A percentile compares a stretch with the other conserved stretches of the same genome.
Conservation (phyloP, 2,797 vertebrate genomes). For the Coregonus ussuriensis region DNA sequence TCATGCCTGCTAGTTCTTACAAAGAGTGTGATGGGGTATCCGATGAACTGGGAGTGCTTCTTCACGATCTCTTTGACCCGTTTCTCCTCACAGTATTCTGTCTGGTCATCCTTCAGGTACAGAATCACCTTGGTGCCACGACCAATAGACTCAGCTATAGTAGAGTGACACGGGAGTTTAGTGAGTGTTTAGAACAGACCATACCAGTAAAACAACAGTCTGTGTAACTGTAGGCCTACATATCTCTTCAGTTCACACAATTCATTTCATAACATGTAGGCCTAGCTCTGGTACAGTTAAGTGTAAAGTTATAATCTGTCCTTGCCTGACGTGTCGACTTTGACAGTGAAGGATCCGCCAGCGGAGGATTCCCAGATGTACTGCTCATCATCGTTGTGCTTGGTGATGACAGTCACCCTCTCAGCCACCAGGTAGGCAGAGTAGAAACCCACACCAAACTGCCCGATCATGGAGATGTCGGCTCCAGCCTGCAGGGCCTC, state of each 20-base stretch:
- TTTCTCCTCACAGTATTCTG: constrained; percentile 87
- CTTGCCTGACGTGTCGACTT: constrained; percentile 66
- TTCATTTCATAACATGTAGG: not conserved
- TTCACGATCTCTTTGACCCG: constrained; percentile 91
- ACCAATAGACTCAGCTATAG: constrained; percentile 84
- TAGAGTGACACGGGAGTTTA: not conserved
- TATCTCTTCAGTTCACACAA: not conserved
- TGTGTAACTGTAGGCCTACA: not conserved
- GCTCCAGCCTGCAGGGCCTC: constrained; percentile 64
- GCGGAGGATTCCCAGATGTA: constrained; percentile 69
- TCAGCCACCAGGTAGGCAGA: constrained; percentile 67
- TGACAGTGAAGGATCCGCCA: constrained; percentile 71
- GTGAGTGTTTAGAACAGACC: constrained; percentile 11
- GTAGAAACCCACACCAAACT: constrained; percentile 69
- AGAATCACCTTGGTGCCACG: constrained; percentile 90
- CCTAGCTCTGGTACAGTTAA: not conserved
- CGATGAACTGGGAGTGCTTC: constrained; percentile 94
- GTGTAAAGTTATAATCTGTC: not conserved
- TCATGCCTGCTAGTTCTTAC: constrained; percentile 76
- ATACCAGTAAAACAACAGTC: not conserved
- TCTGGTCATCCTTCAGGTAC: constrained; percentile 90
- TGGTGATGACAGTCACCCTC: constrained; percentile 61
- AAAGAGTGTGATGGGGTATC: constrained; percentile 91
- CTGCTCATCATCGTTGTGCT: constrained; percentile 64
- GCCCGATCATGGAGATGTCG: constrained; percentile 65